Evolutionary conservation across 2,888 invertebrate species (phyloP), one percentile per base, ranked within the genome.

Genomic region (Ormia ochracea): DNA sequence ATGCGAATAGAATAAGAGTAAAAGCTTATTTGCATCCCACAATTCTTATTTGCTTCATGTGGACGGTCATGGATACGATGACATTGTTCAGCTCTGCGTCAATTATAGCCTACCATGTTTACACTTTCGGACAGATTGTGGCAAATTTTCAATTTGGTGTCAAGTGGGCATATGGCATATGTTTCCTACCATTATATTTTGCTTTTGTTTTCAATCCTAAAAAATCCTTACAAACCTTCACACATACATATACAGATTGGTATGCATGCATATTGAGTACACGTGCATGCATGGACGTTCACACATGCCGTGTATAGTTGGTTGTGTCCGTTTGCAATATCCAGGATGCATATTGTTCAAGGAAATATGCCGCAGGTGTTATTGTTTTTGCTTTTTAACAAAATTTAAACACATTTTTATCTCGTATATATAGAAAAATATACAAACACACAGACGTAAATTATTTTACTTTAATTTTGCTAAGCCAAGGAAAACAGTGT

Each of bases 111-210:
- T 61, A 63, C 7, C 43, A 43, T 73, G 52, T 80, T 76, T 76
- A 73, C 72, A 80, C 56, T 73, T 76, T 59, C 61, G 38, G 80
- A 63, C 76, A 80, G 80, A 76, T 73, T 80, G 80, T 73, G 80
- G 76, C 76, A 80, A 80, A 68, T 80, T 76, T 72, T 80, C 63
- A 80, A 80, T 80, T 80, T 80, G 68, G 76, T 80, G 76, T 80
- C 80, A 80, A 76, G 76, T 80, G 80, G 72, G 68, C 80, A 80
- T 76, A 68, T 76, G 72, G n/a, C n/a, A n/a, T n/a, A n/a, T n/a
- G n/a, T n/a, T 80, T 70, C 63, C 69, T 31, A 54, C 56, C 54
- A 9, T 68, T 10, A 26, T 33, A 3, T 43, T 41, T 56, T 4
- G 19, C 48, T 1, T 36, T 41, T 14, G 4, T 10, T 66, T 48